Base-by-base conservation (phyloP, 2,888 invertebrate genomes). In the Scotopteryx bipunctaria region DNA sequence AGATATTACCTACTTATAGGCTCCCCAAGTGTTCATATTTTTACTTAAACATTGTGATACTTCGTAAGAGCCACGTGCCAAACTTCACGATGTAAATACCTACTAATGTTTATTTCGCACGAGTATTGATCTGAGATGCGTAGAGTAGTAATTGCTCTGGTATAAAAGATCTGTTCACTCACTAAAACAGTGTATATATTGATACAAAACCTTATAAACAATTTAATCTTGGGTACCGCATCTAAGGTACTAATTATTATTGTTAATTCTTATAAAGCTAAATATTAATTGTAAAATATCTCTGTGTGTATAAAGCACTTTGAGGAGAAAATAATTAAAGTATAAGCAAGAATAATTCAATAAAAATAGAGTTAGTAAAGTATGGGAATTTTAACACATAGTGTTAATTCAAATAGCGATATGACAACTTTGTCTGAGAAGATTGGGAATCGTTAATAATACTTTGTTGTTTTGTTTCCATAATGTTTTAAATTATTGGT, bases 1-100 rank as follows among this genome's bases (percentile, higher is more conserved):
- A n/a, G n/a, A n/a, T n/a, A n/a, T n/a, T n/a, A n/a, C n/a, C n/a
- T 41, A 29, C 46, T 42, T 53, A 52, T 53, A 55, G 43, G 48
- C 42, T 61, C 54, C 51, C 60, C 55, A 57, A 59, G 63, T 63
- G 59, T 66, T 62, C 58, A 62, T 66, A 66, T 63, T 61, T 69
- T 64, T 58, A 53, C 63, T 60, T 65, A 63, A 64, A 61, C 58
- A 65, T 60, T 71, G 71, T 75, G 68, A 76, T 74, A 72, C 56
- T 57, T 60, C 57, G 49, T 70, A 66, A 55, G 61, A 57, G 49
- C 57, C 52, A 60, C 56, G 71, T 78, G 78, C 78, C 78, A 78
- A 77, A 44, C 5, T 43, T 38, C 33, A 37, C 16, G 5, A 43
- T 47, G 53, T 53, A 53, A 43, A 53, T 52, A 47, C 11, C 13